Evolutionary conservation across 2,888 invertebrate species (phyloP), one percentile per base, ranked within the genome.

Genomic region (Odontocolon sp.): DNA sequence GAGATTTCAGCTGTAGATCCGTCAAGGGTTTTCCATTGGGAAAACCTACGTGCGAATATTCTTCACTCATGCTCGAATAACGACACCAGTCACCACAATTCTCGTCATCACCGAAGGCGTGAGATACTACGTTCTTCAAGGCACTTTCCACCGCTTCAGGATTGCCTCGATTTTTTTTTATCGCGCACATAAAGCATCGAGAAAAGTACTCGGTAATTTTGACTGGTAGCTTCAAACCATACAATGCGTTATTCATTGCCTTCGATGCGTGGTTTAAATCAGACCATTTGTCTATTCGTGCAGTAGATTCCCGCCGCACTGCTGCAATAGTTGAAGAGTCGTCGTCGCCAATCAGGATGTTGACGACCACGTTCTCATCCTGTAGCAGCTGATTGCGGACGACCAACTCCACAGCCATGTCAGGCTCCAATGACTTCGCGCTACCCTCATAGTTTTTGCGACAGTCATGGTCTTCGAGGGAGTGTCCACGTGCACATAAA

Each of bases 381-480:
- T 79, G 67, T 3, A 84, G 45, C 38, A 81, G 75, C 8, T 1
- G 28, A 52, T 80, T 83, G 14, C 73, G 11, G 16, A 76, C 80
- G 4, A 81, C 42, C 8, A 82, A 23, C 26, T 80, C 14, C 11
- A 73, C 83, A 0, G 79, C 84, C 26, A 69, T 79, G 63, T 73
- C 63, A 1, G 83, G 59, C 63, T 84, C 83, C 84, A 86, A 85
- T 0, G 82, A 82, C 54, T 86, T 86, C 0, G 85, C 82, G 50
- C 83, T 85, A 2, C 83, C 84, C 5, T 57, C 1, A 56, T 81
- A 84, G 67, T 85, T 84, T 26, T 45, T 6, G 2, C 84, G 71
- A 33, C 84, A 85, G 42, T 83, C 82, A 57, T 85, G 84, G 42
- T 81, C 70, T 0, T 79, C 71, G n/a, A 47, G 33, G 14, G 40